These are phyloP conservation scores for Spicauda simplicius DNA, from an alignment of 2,888 invertebrate genomes.

Conservation along the genomic window DNA sequence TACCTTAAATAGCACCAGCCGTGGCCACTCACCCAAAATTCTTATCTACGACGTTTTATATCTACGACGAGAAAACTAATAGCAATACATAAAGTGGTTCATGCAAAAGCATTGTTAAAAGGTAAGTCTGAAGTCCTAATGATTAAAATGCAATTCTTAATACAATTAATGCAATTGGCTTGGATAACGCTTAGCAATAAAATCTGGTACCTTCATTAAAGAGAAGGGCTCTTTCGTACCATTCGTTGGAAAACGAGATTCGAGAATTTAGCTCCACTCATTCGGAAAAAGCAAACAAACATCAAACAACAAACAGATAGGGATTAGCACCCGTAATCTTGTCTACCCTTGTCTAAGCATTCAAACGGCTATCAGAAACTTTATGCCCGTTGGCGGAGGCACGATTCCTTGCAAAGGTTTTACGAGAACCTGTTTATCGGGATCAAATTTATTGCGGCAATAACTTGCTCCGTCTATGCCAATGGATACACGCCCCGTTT, in stretches of 20 bases:
- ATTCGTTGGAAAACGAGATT: background rate
- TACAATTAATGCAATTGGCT: background rate
- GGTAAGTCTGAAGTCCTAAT: background rate
- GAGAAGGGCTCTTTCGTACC: background rate
- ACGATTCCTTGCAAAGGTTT: conserved; percentile 51
- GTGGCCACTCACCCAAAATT: too few relatives aligned
- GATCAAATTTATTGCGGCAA: conserved; percentile 63
- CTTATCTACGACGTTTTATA: too few relatives aligned
- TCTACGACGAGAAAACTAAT: too few relatives aligned
- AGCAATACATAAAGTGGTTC: too few relatives aligned
- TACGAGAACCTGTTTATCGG: conserved; percentile 63
- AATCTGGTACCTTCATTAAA: background rate
- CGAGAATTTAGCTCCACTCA: background rate
- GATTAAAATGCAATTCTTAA: background rate
- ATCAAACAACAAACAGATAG: background rate
- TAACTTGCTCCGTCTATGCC: conserved; percentile 51
- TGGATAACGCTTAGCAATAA: background rate
- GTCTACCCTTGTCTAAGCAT: conserved; percentile 21
- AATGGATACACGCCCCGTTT: conserved; percentile 38
- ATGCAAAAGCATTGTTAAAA: too few relatives aligned
- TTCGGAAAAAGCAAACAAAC: background rate
- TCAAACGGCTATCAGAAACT: conserved; percentile 32
- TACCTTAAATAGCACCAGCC: too few relatives aligned
- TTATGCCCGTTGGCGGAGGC: conserved; percentile 21
- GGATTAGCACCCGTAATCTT: conserved; percentile 14